Conservation (phyloP, 2,113 vertebrate genomes). For the Orthonyx spaldingii region DNA sequence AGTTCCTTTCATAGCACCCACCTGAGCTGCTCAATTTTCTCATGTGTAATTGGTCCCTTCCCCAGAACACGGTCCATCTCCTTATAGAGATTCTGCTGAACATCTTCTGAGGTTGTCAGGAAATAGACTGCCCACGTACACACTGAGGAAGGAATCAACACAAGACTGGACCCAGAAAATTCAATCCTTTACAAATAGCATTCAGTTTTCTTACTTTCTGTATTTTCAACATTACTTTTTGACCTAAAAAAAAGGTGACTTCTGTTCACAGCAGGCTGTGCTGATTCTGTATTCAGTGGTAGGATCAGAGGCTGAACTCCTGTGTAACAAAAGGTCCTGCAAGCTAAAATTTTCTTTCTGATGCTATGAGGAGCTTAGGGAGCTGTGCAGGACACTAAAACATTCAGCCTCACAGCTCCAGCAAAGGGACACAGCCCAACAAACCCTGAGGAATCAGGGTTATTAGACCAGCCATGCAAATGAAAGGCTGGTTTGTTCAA, state of each 20-base stretch:
- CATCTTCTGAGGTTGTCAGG: slow-evolving; percentile 84
- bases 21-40: slow-evolving; percentile 90
- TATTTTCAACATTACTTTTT: neutral
- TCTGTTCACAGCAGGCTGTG: neutral
- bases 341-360: neutral
- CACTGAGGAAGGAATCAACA: slow-evolving; percentile 74
- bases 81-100: slow-evolving; percentile 86
- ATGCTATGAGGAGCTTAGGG: neutral
- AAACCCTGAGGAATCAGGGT: neutral
- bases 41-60: slow-evolving; percentile 80
- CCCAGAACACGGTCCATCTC: slow-evolving; percentile 85
- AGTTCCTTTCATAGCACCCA: slow-evolving; percentile 38
- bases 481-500: neutral
- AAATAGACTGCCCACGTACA: slow-evolving; percentile 95
- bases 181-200: neutral
- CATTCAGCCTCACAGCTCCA: neutral
- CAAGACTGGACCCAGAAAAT: neutral
- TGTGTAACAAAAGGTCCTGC: neutral
- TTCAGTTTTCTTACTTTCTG: neutral
- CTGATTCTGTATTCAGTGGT: neutral
- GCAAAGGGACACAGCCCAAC: neutral
- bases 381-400: neutral
- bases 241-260: neutral
- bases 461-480: neutral
- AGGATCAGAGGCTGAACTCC: neutral